Percentiles rank a stretch among this genome's conserved stretches.
These are phyloP conservation scores for Drosophila subobscura DNA, from an alignment of 1,140 invertebrate genomes.

Conservation along the genomic window DNA sequence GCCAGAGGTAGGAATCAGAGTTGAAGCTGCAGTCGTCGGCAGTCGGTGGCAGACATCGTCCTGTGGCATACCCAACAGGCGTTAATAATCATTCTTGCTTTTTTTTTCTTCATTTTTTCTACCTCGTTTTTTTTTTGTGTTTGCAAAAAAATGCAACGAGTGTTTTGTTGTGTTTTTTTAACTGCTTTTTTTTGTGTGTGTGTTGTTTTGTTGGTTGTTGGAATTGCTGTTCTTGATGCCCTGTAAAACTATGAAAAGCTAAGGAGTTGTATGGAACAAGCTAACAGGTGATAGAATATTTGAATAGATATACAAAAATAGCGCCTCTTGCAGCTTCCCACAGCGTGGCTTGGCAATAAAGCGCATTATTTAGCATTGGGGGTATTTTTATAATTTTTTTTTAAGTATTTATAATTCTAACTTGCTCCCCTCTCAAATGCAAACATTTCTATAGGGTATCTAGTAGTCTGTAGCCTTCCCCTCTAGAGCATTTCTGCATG, in stretches of 20 bases:
- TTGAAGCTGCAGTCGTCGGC: background rate
- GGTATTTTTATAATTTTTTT: too few species aligned
- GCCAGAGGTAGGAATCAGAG: too few species aligned
- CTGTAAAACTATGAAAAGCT: slow-evolving; percentile 33
- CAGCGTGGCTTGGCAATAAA: too few species aligned
- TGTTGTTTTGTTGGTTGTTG: slow-evolving; percentile 49
- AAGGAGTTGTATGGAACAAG: background rate
- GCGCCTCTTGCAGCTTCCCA: too few species aligned
- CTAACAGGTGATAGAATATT: background rate
- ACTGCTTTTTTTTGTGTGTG: slow-evolving; percentile 20
- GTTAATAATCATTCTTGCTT: slow-evolving; percentile 75
- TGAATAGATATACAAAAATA: background rate
- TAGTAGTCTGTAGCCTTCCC: background rate
- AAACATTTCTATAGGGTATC: slow-evolving; percentile 13
- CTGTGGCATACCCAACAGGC: slow-evolving; percentile 80
- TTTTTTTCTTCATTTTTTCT: slow-evolving; percentile 44
- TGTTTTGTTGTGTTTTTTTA: slow-evolving; percentile 38
- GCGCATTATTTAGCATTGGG: too few species aligned
- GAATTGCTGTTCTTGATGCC: slow-evolving; percentile 51
- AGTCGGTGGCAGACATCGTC: slow-evolving; percentile 61
- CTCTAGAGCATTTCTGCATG: background rate
- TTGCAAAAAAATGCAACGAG: slow-evolving; percentile 46
- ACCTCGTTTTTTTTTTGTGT: slow-evolving; percentile 6
- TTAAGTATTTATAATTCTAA: too few species aligned
- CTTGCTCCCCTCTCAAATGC: too few species aligned